A percentile compares a stretch with the other conserved stretches of the same genome.
phyloP scores from a whole-genome alignment of 2,113 vertebrate species.

The Microcebus murinus region DNA sequence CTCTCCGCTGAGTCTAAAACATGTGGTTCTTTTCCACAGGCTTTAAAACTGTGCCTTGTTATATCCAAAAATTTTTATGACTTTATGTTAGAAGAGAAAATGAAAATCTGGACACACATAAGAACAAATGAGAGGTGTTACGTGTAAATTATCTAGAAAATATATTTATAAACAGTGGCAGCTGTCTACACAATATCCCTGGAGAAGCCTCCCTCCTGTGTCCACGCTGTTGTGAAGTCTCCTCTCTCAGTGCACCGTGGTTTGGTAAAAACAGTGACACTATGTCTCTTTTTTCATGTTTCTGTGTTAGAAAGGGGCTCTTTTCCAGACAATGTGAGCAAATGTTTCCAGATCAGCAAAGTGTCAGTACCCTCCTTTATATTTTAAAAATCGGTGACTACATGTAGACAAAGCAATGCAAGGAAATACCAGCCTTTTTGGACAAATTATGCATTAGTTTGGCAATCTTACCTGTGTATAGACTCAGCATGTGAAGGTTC shows the following conservation, averaged over 20 bases:
- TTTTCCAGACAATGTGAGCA: background rate
- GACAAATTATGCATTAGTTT: background rate
- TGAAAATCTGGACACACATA: too few species aligned
- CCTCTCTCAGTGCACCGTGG: fast-evolving
- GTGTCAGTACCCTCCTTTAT: background rate
- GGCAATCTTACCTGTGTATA: background rate
- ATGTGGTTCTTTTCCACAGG: background rate
- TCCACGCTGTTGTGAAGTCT: fast-evolving
- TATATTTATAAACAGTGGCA: fast-evolving
- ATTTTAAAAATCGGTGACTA: fast-evolving
- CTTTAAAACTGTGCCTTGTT: background rate
- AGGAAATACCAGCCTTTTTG: background rate
- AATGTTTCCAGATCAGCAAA: background rate
- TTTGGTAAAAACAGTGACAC: fast-evolving
- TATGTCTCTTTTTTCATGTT: fast-evolving
- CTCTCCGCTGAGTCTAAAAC: background rate
- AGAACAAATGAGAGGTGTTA: background rate
- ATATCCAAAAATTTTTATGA: background rate
- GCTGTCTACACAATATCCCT: fast-evolving
- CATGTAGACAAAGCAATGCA: background rate
- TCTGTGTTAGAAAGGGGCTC: background rate
- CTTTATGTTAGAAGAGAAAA: background rate
- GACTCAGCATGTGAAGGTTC: background rate
- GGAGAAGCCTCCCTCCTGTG: fast-evolving
- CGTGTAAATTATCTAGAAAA: background rate